Conservation (phyloP, 2,797 vertebrate genomes). For the Pithecia hirsuta region DNA sequence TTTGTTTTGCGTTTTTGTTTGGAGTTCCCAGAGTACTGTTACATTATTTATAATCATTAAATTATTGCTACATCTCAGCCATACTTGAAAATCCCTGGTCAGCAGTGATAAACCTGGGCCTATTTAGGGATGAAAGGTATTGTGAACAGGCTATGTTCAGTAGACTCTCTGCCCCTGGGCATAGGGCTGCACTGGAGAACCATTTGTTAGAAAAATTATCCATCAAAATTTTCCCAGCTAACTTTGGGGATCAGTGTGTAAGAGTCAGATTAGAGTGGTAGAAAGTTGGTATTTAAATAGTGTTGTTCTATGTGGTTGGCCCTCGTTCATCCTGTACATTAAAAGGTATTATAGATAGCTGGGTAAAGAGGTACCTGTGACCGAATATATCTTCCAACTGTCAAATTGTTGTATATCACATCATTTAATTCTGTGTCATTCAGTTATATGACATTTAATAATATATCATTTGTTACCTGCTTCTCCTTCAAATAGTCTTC, state of each 20-base stretch:
- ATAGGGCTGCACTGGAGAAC: neutral
- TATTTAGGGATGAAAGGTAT: neutral
- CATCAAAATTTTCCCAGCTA: neutral
- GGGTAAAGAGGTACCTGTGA: neutral
- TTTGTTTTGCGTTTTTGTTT: conserved; percentile 5
- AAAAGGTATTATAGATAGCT: neutral
- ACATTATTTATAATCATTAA: neutral
- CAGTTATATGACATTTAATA: neutral
- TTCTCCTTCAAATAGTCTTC: neutral
- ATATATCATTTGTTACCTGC: neutral
- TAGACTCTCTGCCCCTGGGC: neutral
- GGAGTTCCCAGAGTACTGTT: neutral
- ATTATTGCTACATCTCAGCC: neutral
- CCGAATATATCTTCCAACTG: neutral
- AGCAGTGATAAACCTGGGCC: neutral
- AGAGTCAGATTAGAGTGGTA: neutral
- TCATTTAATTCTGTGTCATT: neutral
- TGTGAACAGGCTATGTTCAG: neutral
- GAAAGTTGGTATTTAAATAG: neutral
- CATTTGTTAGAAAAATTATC: neutral
- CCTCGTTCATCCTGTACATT: neutral
- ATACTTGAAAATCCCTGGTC: neutral
- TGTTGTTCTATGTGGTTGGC: neutral
- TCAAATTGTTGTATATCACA: neutral
- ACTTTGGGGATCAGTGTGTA: neutral